Base-by-base conservation (phyloP, 2,888 invertebrate species). In the Mylabris sibirica region DNA sequence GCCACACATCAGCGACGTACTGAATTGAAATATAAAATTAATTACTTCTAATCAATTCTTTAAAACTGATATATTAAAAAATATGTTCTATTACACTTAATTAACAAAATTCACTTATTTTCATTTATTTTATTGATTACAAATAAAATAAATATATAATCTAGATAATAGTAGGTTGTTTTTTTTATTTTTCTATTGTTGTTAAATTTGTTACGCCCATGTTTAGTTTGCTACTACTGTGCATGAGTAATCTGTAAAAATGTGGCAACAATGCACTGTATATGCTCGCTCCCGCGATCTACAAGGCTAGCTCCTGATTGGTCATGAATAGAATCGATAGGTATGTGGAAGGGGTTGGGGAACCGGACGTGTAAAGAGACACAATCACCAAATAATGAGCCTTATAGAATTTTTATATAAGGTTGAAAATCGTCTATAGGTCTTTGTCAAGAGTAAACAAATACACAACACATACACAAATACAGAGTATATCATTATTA, bases 301-400 rank as follows among this genome's bases (percentile, higher is more conserved):
- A 75, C 74, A 76, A 79, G 72, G 74, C 76, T 71, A 81, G 88
- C 87, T 83, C 88, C 86, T 87, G 85, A 90, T 90, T 90, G 90
- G 90, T 85, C 86, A 85, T 84, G 85, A 84, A 85, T 79, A 82
- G 87, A 88, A 90, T 90, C 90, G 89, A 90, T 90, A 89, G 87
- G 85, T 86, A 87, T 88, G 80, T 80, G 80, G 88, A 86, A 86
- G 84, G 85, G 81, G 53, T 24, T 77, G 87, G 87, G 87, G 87
- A 86, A 87, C 83, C 84, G 86, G 86, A 86, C 86, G 86, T 83
- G 84, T 84, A 87, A 84, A 84, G 79, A 12, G 22, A 53, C 84
- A 81, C 78, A 85, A 84, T 85, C 88, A 86, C 78, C 89, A 87
- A 24, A 86, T 86, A 86, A 86, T 86, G 84, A 84, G 85, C 86